Conservation (phyloP, 1,140 invertebrate species). For the Bicyclus anynana region DNA sequence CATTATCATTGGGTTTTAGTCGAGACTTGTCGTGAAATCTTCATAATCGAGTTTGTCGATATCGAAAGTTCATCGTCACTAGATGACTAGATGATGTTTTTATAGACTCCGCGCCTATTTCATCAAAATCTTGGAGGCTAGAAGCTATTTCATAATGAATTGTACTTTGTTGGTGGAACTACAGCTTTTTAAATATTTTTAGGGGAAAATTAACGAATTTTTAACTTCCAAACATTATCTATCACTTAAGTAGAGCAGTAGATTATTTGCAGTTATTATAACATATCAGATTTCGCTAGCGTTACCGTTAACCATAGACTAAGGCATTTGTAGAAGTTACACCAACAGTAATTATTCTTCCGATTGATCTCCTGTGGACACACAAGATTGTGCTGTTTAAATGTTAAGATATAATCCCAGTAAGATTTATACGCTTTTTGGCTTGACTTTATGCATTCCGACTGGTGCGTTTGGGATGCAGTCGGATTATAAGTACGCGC, state of each 20-base stretch:
- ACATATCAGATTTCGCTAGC: slow-evolving; percentile 15
- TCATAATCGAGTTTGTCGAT: too few relatives aligned
- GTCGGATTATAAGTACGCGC: not conserved
- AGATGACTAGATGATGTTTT: too few relatives aligned
- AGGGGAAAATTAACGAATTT: slow-evolving; percentile 4
- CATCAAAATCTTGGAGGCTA: not conserved
- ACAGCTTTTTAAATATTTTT: slow-evolving; percentile 5
- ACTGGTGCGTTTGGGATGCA: slow-evolving; percentile 52
- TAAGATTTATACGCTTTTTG: slow-evolving; percentile 68
- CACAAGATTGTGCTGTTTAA: slow-evolving; percentile 44
- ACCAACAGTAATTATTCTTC: not conserved
- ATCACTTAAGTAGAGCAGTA: slow-evolving; percentile 8
- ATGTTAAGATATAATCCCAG: slow-evolving; percentile 63
- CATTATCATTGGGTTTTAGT: too few relatives aligned
- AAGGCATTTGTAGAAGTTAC: slow-evolving; percentile 5
- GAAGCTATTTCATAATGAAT: not conserved
- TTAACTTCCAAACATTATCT: slow-evolving; percentile 11
- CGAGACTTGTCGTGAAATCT: too few relatives aligned
- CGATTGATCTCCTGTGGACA: slow-evolving; percentile 28
- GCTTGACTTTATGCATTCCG: slow-evolving; percentile 71
- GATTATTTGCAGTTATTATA: not conserved
- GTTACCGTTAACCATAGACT: slow-evolving; percentile 11
- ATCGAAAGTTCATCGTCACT: too few relatives aligned
- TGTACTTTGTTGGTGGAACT: slow-evolving; percentile 6
- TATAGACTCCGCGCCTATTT: not conserved